Base-by-base conservation (phyloP, 2,888 invertebrate species). In the Calephelis perditalis region DNA sequence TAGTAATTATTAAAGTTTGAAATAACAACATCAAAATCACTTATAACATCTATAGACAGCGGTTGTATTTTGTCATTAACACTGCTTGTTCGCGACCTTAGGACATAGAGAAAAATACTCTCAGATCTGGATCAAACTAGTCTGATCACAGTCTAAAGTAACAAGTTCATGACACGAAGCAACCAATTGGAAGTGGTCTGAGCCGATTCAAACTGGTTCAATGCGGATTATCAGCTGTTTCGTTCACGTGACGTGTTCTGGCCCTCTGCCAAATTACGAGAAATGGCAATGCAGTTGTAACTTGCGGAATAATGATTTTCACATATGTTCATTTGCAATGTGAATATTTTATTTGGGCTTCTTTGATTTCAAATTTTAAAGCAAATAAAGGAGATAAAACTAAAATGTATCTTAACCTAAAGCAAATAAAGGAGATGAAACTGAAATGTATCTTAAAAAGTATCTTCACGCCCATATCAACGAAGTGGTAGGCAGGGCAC, bases 191-290 rank as follows among this genome's bases (percentile, higher is more conserved):
- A 59, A 54, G 36, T 26, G 54, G 35, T 55, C 9, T 35, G 54
- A 55, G 44, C 54, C 54, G 45, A 45, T 45, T 45, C 55, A 45
- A 15, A 55, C 59, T 43, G 44, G 59, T 66, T 56, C 65, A 64
- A 59, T 64, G 67, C 65, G 62, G 64, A 66, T 61, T 60, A 63
- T 60, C 60, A 63, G 56, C 58, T 66, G 65, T 63, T 66, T 64
- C 61, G 62, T 62, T 59, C 65, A 62, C 66, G 66, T 65, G 62
- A 61, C 59, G 45, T 57, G 60, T 43, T 57, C 61, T 62, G 62
- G 59, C 60, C 56, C 45, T 12, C 40, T 37, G 66, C 67, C 66
- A 67, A 66, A 66, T 67, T 63, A 66, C 63, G 61, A 56, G 56
- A 55, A 62, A 64, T 64, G 62, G 61, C 64, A 65, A 61, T 66